phyloP scores from a whole-genome alignment of 2,888 invertebrate genomes.

The Agrotis segetum region DNA sequence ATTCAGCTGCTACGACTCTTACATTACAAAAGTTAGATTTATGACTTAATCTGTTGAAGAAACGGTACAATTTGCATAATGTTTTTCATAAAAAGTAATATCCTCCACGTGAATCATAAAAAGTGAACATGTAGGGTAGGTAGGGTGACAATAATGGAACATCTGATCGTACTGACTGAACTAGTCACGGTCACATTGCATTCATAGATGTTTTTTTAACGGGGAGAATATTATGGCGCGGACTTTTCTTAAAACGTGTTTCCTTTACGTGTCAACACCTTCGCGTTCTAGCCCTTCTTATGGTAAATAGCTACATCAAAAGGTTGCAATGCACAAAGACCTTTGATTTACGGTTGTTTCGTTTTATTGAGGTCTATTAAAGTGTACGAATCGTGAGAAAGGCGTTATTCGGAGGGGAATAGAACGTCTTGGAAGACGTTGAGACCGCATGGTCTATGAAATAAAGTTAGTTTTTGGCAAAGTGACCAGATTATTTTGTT shows the following conservation, averaged over 20 bases:
- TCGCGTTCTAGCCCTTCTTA: conserved; percentile 88
- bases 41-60: conserved; percentile 69
- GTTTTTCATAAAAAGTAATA: conserved; percentile 35
- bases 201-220: conserved; percentile 67
- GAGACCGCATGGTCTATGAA: conserved; percentile 21
- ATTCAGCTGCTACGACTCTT: conserved; percentile 39
- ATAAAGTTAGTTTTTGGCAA: neutral
- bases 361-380: conserved; percentile 86
- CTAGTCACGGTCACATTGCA: conserved; percentile 77
- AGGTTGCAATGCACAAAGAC: conserved; percentile 84
- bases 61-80: conserved; percentile 65
- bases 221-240: conserved; percentile 56
- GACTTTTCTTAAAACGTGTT: conserved; percentile 79
- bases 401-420: conserved; percentile 78
- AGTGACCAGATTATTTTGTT: neutral
- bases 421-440: conserved; percentile 81
- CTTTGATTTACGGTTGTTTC: conserved; percentile 88
- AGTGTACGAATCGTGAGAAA: conserved; percentile 88
- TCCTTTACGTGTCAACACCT: conserved; percentile 88
- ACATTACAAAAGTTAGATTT: conserved; percentile 67
- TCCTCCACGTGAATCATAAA: conserved; percentile 46
- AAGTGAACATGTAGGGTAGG: conserved; percentile 54
- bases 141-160: conserved; percentile 75
- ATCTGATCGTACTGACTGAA: conserved; percentile 74
- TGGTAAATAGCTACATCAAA: conserved; percentile 85